phyloP scores from a whole-genome alignment of 2,888 invertebrate genomes.

The Trissoscelio sp. region DNA sequence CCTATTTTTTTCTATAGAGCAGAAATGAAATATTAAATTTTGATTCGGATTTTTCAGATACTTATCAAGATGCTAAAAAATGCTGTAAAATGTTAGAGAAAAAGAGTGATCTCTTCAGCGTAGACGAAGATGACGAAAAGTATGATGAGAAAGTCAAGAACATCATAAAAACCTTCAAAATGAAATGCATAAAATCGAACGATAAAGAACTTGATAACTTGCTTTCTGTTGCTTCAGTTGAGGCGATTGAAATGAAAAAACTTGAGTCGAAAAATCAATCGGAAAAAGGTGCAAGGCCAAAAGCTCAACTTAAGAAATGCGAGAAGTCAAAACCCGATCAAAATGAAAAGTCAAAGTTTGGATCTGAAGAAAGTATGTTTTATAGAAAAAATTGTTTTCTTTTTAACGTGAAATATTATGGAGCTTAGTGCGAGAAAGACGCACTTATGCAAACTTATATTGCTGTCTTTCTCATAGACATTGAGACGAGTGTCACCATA shows the following conservation, averaged over 20 bases:
- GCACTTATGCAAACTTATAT: too few relatives aligned
- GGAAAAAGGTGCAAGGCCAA: constrained; percentile 18
- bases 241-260: constrained; percentile 13
- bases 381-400: constrained; percentile 14
- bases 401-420: constrained; percentile 27
- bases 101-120: constrained; percentile 10
- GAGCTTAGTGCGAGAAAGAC: too few relatives aligned
- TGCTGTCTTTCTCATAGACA: too few relatives aligned
- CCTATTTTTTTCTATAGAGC: too few relatives aligned
- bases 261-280: background rate
- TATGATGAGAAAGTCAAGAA: constrained; percentile 18
- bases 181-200: constrained; percentile 26
- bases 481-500: too few relatives aligned
- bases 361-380: constrained; percentile 13
- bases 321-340: constrained; percentile 19
- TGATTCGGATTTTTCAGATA: constrained; percentile 35
- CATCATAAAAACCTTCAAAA: constrained; percentile 26
- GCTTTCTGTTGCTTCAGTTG: constrained; percentile 4
- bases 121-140: constrained; percentile 19
- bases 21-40: constrained; percentile 2
- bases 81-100: constrained; percentile 28
- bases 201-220: constrained; percentile 15
- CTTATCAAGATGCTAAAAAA: constrained; percentile 38
- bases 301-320: constrained; percentile 25
- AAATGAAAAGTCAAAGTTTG: constrained; percentile 27